These are phyloP conservation scores for Globodera ellingtonae DNA, from an alignment of 1,140 invertebrate species.

Conservation along the genomic window DNA sequence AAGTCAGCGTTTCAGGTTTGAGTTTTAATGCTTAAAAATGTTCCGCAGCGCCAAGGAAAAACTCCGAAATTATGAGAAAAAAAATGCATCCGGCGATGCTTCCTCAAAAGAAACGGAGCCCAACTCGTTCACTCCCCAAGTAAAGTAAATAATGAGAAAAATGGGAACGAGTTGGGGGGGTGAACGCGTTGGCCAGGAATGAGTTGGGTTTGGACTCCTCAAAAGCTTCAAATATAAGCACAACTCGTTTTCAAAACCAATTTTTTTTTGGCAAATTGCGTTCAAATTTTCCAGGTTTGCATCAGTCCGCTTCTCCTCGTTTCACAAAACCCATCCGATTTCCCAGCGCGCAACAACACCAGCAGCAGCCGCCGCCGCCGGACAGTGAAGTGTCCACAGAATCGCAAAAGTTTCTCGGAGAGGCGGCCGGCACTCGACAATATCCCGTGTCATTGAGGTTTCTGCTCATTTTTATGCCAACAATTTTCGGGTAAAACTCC, in stretches of 20 bases:
- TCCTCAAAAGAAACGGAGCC: no score
- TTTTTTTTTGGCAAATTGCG: neutral
- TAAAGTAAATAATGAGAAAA: no score
- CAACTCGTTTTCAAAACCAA: neutral
- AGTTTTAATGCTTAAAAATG: no score
- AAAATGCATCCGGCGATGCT: no score
- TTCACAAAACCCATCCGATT: slow-evolving; percentile 30
- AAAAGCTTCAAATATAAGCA: no score
- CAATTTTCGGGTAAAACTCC: neutral
- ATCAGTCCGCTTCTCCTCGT: slow-evolving; percentile 6
- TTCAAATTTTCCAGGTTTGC: slow-evolving; percentile 20
- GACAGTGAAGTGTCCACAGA: neutral
- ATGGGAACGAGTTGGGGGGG: no score
- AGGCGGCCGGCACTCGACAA: slow-evolving; percentile 8
- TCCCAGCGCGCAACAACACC: slow-evolving; percentile 3
- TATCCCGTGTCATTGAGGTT: slow-evolving; percentile 25
- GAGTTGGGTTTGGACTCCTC: no score
- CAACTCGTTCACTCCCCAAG: no score
- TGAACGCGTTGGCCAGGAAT: no score
- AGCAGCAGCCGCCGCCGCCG: neutral
- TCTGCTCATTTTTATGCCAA: neutral
- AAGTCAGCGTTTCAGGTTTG: slow-evolving; percentile 18
- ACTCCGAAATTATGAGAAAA: no score
- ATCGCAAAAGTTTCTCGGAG: slow-evolving; percentile 30
- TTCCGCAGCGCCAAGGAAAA: no score